Conservation (phyloP, 2,888 invertebrate genomes). For the Caenorhabditis virilis region DNA sequence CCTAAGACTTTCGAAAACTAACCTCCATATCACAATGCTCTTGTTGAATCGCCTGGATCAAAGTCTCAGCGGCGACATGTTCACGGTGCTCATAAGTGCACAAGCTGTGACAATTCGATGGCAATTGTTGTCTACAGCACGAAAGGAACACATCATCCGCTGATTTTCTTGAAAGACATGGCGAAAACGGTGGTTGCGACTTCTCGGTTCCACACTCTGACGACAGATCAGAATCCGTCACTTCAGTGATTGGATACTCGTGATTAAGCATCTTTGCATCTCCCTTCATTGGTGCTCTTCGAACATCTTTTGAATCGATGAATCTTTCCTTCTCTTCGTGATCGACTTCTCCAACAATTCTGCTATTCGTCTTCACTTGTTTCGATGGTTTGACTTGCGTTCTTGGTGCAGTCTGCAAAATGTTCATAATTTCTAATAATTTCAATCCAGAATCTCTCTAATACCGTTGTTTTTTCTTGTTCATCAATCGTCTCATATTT, state of each 20-base stretch:
- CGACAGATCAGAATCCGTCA: constrained; percentile 59
- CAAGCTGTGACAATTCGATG: constrained; percentile 61
- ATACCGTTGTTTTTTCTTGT: constrained; percentile 6
- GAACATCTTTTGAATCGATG: constrained; percentile 34
- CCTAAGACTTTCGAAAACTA: not conserved
- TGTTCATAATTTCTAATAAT: too few species aligned
- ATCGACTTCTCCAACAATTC: constrained; percentile 26
- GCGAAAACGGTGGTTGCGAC: constrained; percentile 60
- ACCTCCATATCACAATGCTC: constrained; percentile 52
- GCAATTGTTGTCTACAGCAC: constrained; percentile 64
- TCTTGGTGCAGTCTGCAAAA: constrained; percentile 6
- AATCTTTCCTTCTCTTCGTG: constrained; percentile 30
- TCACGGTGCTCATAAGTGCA: constrained; percentile 67
- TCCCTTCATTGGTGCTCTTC: constrained; percentile 38
- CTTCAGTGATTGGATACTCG: constrained; percentile 62
- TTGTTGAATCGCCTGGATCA: constrained; percentile 59
- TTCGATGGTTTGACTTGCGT: constrained; percentile 2
- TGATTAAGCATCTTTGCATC: constrained; percentile 55
- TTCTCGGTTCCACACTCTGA: constrained; percentile 62
- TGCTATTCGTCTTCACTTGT: constrained; percentile 2
- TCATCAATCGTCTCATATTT: constrained; percentile 54
- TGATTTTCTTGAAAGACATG: constrained; percentile 59
- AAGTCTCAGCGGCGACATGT: constrained; percentile 62
- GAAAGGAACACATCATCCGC: constrained; percentile 64
- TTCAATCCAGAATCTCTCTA: too few species aligned